Base-by-base conservation (phyloP, 2,888 invertebrate genomes). In the Omphaloscelis lunosa region DNA sequence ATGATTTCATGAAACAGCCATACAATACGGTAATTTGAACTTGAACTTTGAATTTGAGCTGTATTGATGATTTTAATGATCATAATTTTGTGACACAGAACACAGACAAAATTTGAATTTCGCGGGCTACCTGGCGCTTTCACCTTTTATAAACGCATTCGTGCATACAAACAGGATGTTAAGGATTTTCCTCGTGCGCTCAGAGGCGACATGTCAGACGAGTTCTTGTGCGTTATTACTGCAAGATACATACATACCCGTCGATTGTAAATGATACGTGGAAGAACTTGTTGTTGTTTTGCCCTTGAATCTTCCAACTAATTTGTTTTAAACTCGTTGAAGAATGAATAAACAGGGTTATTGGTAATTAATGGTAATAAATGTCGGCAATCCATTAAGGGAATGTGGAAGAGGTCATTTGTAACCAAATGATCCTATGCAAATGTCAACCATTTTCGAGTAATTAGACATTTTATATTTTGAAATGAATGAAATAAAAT, bases 101-200 rank as follows among this genome's bases (percentile, higher is more conserved):
- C 23, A 56, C 1, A 11, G 12, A 9, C 27, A 45, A 65, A 11
- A 27, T 59, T 9, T 29, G 0, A 20, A 12, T 27, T 27, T n/a
- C 17, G 15, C n/a, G 15, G 39, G n/a, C n/a, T 65, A 17, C 9
- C 41, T n/a, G 8, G 17, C 9, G 17, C 9, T 20, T 41, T 20
- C 11, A 2, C 85, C 39, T 56, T 56, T 58, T 27, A 48, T 82
- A 89, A 90, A 90, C 89, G 88, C 90, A 91, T 91, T 88, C 88
- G 86, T 91, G 91, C 91, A 92, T 90, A 86, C 90, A 90, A 95
- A 94, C 94, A 95, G 95, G 94, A 95, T 94, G 91, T 93, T 78
- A 90, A 91, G 89, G 91, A 93, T 95, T 95, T 95, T 96, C 95
- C 95, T 95, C 90, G 89, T 94, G 86, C 89, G 85, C 90, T 90